Conservation (phyloP, 2,113 vertebrate species). For the Damaliscus lunatus region DNA sequence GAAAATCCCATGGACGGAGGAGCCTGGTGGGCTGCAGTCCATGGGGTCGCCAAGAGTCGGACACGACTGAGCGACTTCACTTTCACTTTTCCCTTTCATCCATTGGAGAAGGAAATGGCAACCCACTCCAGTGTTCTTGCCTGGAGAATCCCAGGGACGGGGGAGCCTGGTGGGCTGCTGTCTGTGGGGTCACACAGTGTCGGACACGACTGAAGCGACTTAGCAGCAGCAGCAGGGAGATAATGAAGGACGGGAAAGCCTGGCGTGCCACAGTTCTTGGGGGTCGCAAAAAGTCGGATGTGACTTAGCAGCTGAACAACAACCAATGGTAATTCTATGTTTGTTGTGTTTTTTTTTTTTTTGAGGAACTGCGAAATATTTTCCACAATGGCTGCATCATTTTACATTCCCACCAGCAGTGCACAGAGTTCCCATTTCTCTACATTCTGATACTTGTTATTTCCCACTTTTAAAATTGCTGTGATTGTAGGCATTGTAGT, state of each 20-base stretch:
- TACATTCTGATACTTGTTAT: not conserved
- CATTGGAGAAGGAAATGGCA: too few species aligned
- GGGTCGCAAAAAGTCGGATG: not conserved
- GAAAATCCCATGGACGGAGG: too few species aligned
- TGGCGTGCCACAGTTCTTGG: not conserved
- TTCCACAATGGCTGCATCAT: not conserved
- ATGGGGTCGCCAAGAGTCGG: too few species aligned
- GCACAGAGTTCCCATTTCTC: not conserved
- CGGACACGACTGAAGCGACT: fast-evolving
- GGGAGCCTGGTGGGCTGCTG: not conserved
- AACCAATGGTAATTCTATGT: not conserved
- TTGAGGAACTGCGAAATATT: not conserved
- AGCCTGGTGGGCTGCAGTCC: too few species aligned
- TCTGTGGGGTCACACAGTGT: fast-evolving
- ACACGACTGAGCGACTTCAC: too few species aligned
- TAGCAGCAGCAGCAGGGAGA: too few species aligned
- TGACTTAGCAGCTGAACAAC: not conserved
- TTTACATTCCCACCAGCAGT: not conserved
- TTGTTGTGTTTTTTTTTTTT: not conserved
- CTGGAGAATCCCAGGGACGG: not conserved
- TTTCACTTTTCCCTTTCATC: too few species aligned
- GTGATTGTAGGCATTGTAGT: not conserved
- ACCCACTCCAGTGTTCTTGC: too few species aligned
- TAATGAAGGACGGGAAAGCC: not conserved
- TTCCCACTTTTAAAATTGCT: not conserved